Conservation (phyloP, 2,888 invertebrate genomes). For the Hemicrepidius hirtus region DNA sequence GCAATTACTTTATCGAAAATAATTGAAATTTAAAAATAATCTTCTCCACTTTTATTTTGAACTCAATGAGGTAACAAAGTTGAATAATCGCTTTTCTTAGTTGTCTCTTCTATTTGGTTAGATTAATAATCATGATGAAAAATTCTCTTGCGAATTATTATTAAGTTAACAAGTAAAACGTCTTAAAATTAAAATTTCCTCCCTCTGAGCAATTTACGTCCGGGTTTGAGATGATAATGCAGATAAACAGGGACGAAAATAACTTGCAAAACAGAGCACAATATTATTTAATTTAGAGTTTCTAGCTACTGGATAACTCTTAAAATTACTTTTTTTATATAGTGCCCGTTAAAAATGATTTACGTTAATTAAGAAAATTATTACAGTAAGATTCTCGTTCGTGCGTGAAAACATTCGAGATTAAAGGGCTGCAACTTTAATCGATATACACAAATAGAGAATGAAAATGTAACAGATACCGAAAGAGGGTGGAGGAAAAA, state of each 20-base stretch:
- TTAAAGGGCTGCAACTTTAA: slow-evolving; percentile 12
- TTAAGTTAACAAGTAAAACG: slow-evolving; percentile 55
- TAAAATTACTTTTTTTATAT: slow-evolving; percentile 54
- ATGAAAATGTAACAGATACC: slow-evolving; percentile 40
- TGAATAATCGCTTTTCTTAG: background rate
- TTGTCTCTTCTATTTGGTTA: background rate
- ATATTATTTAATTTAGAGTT: slow-evolving; percentile 59
- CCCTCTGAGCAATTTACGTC: slow-evolving; percentile 56
- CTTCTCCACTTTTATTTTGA: background rate
- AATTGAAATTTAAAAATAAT: slow-evolving; percentile 16
- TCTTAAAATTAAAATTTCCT: slow-evolving; percentile 58
- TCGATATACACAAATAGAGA: slow-evolving; percentile 36
- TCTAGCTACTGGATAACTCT: slow-evolving; percentile 54
- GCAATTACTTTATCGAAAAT: slow-evolving; percentile 36
- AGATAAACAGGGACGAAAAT: slow-evolving; percentile 57
- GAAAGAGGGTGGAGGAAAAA: slow-evolving; percentile 32
- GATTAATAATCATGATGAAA: slow-evolving; percentile 2
- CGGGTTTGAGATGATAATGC: slow-evolving; percentile 56
- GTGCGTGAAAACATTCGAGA: slow-evolving; percentile 14
- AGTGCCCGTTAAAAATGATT: slow-evolving; percentile 55
- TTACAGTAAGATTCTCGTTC: slow-evolving; percentile 8
- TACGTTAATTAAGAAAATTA: slow-evolving; percentile 54
- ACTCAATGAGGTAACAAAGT: too few relatives aligned
- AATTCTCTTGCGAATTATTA: slow-evolving; percentile 37
- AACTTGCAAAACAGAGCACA: slow-evolving; percentile 56